A percentile compares a stretch with the other conserved stretches of the same genome.
Conservation (phyloP, 2,113 vertebrate genomes). For the Rhegmatorhina hoffmannsi region DNA sequence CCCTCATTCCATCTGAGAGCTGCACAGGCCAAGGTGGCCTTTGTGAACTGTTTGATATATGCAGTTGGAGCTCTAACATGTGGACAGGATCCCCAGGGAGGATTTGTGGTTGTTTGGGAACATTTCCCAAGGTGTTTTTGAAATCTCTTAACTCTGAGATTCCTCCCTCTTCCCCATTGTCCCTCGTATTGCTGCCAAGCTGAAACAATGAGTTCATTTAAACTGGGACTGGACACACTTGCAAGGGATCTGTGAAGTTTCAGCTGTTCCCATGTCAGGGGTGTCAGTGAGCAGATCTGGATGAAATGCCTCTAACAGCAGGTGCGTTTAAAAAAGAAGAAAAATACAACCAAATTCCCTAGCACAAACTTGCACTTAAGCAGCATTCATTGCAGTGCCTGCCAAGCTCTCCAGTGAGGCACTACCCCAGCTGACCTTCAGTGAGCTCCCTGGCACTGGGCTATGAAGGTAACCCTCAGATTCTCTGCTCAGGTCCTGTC, state of each 20-base stretch:
- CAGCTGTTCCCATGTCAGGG: background rate
- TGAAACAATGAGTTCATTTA: conserved; percentile 29
- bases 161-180: background rate
- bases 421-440: background rate
- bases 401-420: background rate
- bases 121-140: conserved; percentile 54
- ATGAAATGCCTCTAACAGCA: background rate
- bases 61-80: background rate
- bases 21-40: background rate
- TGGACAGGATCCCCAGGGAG: background rate
- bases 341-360: background rate
- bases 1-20: background rate
- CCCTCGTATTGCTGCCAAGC: background rate
- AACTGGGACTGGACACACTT: background rate
- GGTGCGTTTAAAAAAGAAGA: background rate
- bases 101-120: conserved; percentile 32
- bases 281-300: background rate
- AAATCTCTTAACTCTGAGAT: background rate
- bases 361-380: background rate
- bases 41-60: background rate
- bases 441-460: background rate
- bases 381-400: background rate
- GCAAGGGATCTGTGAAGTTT: background rate
- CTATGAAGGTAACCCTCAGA: background rate
- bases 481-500: background rate